Conservation (phyloP, 2,113 vertebrate species). For the Grallaria varia region DNA sequence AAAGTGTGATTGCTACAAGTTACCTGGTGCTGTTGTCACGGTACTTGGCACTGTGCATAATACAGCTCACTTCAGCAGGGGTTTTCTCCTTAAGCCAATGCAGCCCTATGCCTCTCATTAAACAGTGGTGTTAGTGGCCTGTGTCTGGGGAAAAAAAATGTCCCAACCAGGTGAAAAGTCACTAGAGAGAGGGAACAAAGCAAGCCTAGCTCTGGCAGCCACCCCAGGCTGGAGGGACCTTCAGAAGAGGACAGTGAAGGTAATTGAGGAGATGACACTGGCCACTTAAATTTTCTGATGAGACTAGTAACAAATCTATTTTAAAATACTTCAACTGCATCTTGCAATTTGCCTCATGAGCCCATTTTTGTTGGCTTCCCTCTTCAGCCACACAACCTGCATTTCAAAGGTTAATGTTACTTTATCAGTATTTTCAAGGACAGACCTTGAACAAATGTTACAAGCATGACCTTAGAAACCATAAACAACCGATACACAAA, state of each 20-base stretch:
- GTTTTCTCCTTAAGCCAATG: neutral
- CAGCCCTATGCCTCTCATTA: neutral
- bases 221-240: neutral
- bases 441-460: conserved; percentile 63
- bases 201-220: neutral
- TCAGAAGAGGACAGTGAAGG: neutral
- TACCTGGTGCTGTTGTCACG: neutral
- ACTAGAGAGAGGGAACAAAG: neutral
- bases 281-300: neutral
- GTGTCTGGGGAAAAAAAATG: neutral
- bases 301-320: neutral
- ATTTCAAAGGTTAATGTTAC: conserved; percentile 71
- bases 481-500: conserved; percentile 50
- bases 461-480: conserved; percentile 41
- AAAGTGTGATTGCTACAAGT: neutral
- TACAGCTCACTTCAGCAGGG: neutral
- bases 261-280: neutral
- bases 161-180: neutral
- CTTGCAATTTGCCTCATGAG: neutral
- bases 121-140: neutral
- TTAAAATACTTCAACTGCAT: neutral
- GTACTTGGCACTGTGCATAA: neutral
- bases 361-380: neutral
- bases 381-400: conserved; percentile 35
- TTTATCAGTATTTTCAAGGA: conserved; percentile 72